Percentiles rank a stretch among this genome's conserved stretches.
Conservation (phyloP, 2,113 vertebrate species). For the Corythornis vintsioides region DNA sequence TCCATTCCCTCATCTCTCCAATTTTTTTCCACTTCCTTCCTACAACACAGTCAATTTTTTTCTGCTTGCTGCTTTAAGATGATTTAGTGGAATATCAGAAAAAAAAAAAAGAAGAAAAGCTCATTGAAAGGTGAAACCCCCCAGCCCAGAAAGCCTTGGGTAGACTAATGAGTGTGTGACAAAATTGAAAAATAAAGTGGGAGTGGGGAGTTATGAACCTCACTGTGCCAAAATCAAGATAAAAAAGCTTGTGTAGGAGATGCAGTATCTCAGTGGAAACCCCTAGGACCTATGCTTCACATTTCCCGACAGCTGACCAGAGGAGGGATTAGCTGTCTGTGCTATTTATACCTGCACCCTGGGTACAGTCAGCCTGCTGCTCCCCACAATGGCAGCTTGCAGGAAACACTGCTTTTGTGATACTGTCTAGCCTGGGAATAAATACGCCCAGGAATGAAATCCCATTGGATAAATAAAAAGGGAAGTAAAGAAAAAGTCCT, state of each 20-base stretch:
- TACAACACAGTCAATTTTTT: background rate
- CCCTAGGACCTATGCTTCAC: background rate
- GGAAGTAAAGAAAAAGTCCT: constrained; percentile 28
- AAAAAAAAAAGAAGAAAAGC: background rate
- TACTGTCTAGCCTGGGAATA: background rate
- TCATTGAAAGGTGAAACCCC: background rate
- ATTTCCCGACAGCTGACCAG: background rate
- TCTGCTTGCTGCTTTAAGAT: background rate
- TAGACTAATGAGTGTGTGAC: background rate
- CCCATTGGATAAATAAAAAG: constrained; percentile 10
- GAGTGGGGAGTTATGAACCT: background rate
- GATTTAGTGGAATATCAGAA: background rate
- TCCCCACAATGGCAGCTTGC: background rate
- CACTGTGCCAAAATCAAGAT: background rate
- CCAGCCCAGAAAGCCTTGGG: background rate
- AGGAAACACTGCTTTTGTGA: constrained; percentile 8
- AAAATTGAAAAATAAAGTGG: background rate
- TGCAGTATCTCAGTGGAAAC: background rate
- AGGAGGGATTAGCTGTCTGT: background rate
- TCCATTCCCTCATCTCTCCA: constrained; percentile 16
- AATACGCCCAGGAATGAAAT: background rate
- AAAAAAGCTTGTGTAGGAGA: background rate
- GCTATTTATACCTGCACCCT: background rate
- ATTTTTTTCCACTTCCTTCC: background rate
- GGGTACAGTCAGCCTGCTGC: background rate